These are phyloP conservation scores for Bubo scandiacus DNA, from an alignment of 2,113 vertebrate species.

Conservation along the genomic window DNA sequence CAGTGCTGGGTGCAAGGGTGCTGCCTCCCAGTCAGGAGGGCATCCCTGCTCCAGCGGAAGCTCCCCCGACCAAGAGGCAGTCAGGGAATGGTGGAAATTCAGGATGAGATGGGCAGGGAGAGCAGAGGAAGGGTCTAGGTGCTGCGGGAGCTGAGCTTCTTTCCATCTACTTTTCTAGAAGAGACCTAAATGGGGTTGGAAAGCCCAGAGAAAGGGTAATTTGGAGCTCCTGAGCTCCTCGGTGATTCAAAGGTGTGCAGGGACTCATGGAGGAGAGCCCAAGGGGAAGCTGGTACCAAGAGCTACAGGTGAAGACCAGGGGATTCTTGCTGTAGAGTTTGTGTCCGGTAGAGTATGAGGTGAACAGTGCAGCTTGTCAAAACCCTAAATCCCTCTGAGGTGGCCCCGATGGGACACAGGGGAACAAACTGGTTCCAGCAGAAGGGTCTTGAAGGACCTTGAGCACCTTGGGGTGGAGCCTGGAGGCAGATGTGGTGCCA, in stretches of 20 bases:
- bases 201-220: neutral
- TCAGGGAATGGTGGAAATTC: neutral
- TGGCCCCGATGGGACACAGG: neutral
- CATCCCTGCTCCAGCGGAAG: rapidly evolving
- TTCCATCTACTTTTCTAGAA: neutral
- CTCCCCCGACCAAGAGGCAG: rapidly evolving
- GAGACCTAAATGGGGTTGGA: neutral
- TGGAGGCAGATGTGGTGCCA: neutral
- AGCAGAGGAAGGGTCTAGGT: neutral
- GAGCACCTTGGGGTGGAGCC: neutral
- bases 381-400: neutral
- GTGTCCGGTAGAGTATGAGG: neutral
- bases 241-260: neutral
- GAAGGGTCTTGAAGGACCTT: neutral
- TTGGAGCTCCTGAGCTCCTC: neutral
- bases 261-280: neutral
- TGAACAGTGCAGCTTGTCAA: neutral
- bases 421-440: neutral
- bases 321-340: neutral
- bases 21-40: neutral
- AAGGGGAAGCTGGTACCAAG: neutral
- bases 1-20: neutral
- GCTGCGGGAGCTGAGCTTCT: neutral
- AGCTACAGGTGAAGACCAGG: neutral
- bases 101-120: neutral